These are phyloP conservation scores for Miltochrista miniata DNA, from an alignment of 2,888 invertebrate species.

Conservation along the genomic window DNA sequence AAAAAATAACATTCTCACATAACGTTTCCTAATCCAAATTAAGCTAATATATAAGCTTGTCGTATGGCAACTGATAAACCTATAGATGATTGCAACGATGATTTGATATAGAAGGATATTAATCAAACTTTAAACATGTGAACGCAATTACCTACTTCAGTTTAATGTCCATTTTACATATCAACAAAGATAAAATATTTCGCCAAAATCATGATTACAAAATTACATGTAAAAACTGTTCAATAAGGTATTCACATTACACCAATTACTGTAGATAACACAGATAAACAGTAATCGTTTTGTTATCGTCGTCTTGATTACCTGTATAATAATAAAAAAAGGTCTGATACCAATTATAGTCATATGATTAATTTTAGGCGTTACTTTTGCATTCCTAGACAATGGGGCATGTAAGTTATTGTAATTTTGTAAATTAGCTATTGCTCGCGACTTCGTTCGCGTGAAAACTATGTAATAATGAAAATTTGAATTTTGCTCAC, in stretches of 20 bases:
- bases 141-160: conserved; percentile 14
- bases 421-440: too few relatives aligned
- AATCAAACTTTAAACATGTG: conserved; percentile 8
- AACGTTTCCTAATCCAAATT: too few relatives aligned
- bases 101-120: too few relatives aligned
- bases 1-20: too few relatives aligned
- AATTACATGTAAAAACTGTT: conserved; percentile 40
- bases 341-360: conserved; percentile 19
- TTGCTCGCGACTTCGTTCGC: too few relatives aligned
- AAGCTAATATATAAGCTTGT: too few relatives aligned
- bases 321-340: conserved; percentile 28
- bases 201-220: conserved; percentile 19
- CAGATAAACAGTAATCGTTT: conserved; percentile 43
- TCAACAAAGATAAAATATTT: conserved; percentile 23
- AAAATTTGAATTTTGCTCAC: too few relatives aligned
- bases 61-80: too few relatives aligned
- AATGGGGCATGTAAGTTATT: too few relatives aligned
- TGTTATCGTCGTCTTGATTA: conserved; percentile 39
- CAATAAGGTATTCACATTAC: conserved; percentile 40
- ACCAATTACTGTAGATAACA: conserved; percentile 36
- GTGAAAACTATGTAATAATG: too few relatives aligned
- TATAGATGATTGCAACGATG: too few relatives aligned
- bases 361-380: neutral
- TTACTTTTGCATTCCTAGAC: too few relatives aligned
- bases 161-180: conserved; percentile 23